Evolutionary conservation across 2,113 vertebrate genomes (phyloP), one percentile per base, ranked within the genome.

Genomic region (Oophaga pumilio): DNA sequence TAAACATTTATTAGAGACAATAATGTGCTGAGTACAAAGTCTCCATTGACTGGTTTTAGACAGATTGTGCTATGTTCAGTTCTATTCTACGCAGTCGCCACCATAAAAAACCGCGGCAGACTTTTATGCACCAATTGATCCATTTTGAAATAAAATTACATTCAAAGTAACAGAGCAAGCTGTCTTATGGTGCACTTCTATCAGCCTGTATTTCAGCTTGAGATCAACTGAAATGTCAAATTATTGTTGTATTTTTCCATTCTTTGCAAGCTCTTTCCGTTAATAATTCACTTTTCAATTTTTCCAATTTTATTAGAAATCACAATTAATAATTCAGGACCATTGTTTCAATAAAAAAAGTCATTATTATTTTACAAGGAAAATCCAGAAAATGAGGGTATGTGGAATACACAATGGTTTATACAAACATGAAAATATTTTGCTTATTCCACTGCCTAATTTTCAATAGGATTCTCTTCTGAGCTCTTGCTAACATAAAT

Each of bases 1-100:
- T 83, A 83, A 83, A 83, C 81, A 83, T 83, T 83, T 83, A 83
- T 83, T 83, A 83, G 81, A 69, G 62, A 83, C 81, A 83, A 83
- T 69, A 68, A 83, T 69, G 62, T 83, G 15, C 81, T 26, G 62
- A 52, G 81, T 68, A 66, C 74, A 86, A 53, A 86, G 57, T 26
- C 74, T 79, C 60, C 76, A 79, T 78, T 86, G 49, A 79, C 59
- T 33, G 22, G 76, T 68, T 86, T 53, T 28, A 79, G 85, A 78
- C 83, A 62, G 83, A 57, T 59, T 85, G 69, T 60, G 53, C 68
- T 76, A 43, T 62, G 59, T 43, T 52, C 56, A 33, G 62, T 68
- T 83, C 60, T 85, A 77, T 50, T 52, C 33, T 78, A 24, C 64
- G 73, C 12, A 69, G 62, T 49, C 52, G 13, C 60, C 22, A 18